Percentiles rank a stretch among this genome's conserved stretches.
phyloP scores from a whole-genome alignment of 2,797 vertebrate genomes.

The Austrolebias charrua region DNA sequence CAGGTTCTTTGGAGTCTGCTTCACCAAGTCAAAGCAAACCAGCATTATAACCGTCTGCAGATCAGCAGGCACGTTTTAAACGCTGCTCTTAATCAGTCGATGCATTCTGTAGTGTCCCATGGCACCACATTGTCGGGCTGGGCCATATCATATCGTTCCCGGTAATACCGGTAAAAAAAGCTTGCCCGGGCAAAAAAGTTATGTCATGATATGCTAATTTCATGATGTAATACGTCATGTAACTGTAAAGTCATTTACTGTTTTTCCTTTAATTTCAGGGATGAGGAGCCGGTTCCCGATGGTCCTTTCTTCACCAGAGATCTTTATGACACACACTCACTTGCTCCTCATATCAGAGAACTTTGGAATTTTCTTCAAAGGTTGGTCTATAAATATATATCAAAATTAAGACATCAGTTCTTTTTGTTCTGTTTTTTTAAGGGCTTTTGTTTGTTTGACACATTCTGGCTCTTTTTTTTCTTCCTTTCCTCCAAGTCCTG shows the following conservation, averaged over 20 bases:
- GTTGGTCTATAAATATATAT: slow-evolving; percentile 59
- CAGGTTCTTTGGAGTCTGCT: no score
- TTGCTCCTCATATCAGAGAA: slow-evolving; percentile 86
- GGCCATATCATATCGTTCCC: no score
- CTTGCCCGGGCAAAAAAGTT: no score
- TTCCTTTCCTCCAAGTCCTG: slow-evolving; percentile 64
- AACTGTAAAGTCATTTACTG: slow-evolving; percentile 1
- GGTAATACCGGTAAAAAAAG: no score
- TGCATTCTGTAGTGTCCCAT: no score
- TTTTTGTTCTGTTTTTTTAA: neutral
- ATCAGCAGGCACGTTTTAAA: no score
- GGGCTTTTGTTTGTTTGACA: neutral
- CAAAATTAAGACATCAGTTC: neutral
- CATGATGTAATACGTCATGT: no score
- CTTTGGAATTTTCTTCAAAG: slow-evolving; percentile 83
- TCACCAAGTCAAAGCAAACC: no score
- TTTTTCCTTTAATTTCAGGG: slow-evolving; percentile 61
- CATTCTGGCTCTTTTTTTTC: neutral
- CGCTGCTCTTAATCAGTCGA: no score
- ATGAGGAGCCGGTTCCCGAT: slow-evolving; percentile 84
- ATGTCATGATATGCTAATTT: no score
- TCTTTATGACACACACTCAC: slow-evolving; percentile 85
- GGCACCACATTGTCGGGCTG: no score
- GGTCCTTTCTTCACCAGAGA: slow-evolving; percentile 85
- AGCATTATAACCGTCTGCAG: no score